Base-by-base conservation (phyloP, 2,888 invertebrate species). In the Nomada lathburiana region DNA sequence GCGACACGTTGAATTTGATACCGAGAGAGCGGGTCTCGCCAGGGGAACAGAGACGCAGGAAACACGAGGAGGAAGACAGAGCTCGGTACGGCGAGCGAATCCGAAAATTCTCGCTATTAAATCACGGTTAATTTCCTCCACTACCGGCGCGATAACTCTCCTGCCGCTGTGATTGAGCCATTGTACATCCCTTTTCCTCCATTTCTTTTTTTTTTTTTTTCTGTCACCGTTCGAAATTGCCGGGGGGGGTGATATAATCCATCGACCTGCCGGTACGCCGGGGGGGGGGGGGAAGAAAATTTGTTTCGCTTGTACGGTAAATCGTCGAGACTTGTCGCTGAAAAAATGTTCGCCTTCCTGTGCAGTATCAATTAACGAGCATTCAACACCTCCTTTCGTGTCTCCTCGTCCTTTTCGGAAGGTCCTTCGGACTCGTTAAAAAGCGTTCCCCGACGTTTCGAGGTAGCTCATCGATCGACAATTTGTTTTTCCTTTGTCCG, bases 1-100 rank as follows among this genome's bases (percentile, higher is more conserved):
- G 60, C 85, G 87, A 79, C 81, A 72, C 82, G 78, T 80, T 84
- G 84, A 75, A 86, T 88, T 88, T 80, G 86, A 86, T 82, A 73
- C 73, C 60, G 70, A 68, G 70, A 81, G 80, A 81, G 80, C 60
- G 29, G 60, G 59, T 52, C 42, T 47, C 36, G 16, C 55, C 36
- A 50, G 20, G 42, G 18, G 4, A 23, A 50, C 13, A 10, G 7
- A 26, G 16, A 59, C 16, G 20, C 5, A 3, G 44, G 11, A 16
- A 9, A 4, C 13, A 18, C 36, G 26, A n/a, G 59, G 29, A 53
- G 53, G 11, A 2, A 53, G 9, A 29, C 18, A 44, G 44, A 47
- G 44, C 36, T 1, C 83, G 72, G 79, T 53, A 70, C 64, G 36
- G 65, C 57, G 69, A 36, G 55, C 50, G 71, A 80, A 83, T 88